Conservation (phyloP, 2,888 invertebrate genomes). For the Cerastis leucographa region DNA sequence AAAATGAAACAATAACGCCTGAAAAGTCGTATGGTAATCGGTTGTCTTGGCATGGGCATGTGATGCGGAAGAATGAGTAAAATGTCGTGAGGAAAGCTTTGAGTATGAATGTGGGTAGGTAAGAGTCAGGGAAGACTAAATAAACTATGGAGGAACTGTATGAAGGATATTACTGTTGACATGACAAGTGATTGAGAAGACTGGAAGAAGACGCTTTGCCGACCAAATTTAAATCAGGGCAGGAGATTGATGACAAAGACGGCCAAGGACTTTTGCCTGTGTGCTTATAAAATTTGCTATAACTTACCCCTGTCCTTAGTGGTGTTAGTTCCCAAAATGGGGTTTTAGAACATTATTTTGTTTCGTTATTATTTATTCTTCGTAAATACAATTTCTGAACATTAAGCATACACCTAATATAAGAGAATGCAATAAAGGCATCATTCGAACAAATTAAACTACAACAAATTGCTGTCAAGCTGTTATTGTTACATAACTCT, state of each 20-base stretch:
- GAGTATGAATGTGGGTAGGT: not conserved
- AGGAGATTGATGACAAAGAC: not conserved
- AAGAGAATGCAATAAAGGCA: slow-evolving; percentile 57
- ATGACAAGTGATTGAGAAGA: not conserved
- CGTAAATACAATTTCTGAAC: slow-evolving; percentile 23
- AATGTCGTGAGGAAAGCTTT: not conserved
- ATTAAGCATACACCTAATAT: slow-evolving; percentile 58
- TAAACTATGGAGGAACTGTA: not conserved
- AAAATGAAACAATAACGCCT: not conserved
- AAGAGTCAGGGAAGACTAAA: not conserved
- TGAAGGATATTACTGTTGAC: not conserved
- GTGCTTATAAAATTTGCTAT: not conserved
- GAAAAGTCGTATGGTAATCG: not conserved
- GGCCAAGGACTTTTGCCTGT: not conserved
- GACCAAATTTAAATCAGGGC: not conserved
- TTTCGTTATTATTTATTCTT: not conserved
- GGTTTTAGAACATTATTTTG: not conserved
- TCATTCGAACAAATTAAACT: slow-evolving; percentile 56
- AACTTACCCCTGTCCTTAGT: too few relatives aligned
- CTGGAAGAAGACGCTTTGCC: not conserved
- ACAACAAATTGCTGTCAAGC: slow-evolving; percentile 59
- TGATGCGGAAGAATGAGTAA: not conserved
- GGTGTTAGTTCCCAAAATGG: not conserved
- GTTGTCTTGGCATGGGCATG: not conserved
- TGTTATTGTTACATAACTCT: slow-evolving; percentile 51